Percentiles rank a stretch among this genome's conserved stretches.
Evolutionary conservation across 2,113 vertebrate genomes (phyloP).

Genomic region (Corydoras sp.): DNA sequence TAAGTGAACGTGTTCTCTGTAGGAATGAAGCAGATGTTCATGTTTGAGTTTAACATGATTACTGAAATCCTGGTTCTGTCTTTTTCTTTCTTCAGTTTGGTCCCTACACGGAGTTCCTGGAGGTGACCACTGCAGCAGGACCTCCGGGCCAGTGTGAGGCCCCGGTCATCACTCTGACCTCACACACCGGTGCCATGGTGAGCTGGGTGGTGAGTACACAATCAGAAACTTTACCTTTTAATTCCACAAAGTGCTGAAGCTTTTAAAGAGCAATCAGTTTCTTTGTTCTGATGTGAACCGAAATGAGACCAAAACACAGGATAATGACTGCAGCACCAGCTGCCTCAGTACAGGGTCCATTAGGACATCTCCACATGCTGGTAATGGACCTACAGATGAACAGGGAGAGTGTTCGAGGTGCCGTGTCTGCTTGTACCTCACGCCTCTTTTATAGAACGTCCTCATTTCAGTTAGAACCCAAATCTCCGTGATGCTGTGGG

Average conservation of each 20-base stretch:
- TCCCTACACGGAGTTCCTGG: slow-evolving; percentile 75
- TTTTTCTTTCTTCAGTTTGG: slow-evolving; percentile 69
- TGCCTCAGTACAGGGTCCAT: neutral
- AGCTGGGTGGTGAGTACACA: slow-evolving; percentile 89
- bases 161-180: slow-evolving; percentile 77
- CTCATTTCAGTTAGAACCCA: too few relatives aligned
- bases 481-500: too few relatives aligned
- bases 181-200: slow-evolving; percentile 73
- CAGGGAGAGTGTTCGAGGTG: neutral
- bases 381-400: neutral
- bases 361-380: neutral
- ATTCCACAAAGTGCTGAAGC: neutral
- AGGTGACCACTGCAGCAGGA: slow-evolving; percentile 85
- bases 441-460: too few relatives aligned
- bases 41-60: neutral
- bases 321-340: neutral
- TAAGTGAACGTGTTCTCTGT: too few relatives aligned
- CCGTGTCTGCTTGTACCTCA: neutral
- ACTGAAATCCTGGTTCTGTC: neutral
- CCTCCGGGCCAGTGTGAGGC: slow-evolving; percentile 85
- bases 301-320: neutral
- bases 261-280: neutral
- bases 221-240: neutral
- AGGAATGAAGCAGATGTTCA: too few relatives aligned
- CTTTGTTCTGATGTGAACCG: neutral